Conservation (phyloP, 2,797 vertebrate species). For the Chrysocyon brachyurus region DNA sequence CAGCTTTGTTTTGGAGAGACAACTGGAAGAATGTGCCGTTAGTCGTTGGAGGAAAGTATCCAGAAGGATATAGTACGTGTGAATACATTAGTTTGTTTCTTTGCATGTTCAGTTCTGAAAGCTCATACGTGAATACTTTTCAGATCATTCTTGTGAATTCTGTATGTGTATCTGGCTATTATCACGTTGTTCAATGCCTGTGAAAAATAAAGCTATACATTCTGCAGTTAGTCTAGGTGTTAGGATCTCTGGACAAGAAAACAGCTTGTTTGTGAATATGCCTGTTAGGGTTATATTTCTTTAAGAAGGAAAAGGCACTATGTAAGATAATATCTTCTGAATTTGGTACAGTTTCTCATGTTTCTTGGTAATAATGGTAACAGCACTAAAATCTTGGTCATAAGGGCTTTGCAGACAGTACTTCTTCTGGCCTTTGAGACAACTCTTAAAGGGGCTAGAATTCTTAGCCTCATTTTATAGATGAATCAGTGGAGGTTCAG, state of each 20-base stretch:
- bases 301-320: slow-evolving; percentile 18
- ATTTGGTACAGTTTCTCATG: background rate
- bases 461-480: background rate
- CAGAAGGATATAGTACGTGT: background rate
- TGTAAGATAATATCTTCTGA: background rate
- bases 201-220: background rate
- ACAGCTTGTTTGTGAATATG: background rate
- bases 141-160: background rate
- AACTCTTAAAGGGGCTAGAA: background rate
- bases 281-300: background rate
- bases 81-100: background rate
- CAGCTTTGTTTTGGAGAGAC: background rate
- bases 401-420: background rate
- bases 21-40: background rate
- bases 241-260: background rate
- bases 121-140: background rate
- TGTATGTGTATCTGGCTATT: background rate
- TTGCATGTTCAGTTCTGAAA: background rate
- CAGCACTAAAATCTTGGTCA: background rate
- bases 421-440: background rate
- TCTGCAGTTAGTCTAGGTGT: background rate
- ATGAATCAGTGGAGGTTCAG: background rate
- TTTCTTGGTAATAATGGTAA: background rate
- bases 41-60: background rate
- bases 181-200: background rate